Evolutionary conservation across 92 coral and sea anemone species (phyloP).

Genomic region (Porites evermanni): DNA sequence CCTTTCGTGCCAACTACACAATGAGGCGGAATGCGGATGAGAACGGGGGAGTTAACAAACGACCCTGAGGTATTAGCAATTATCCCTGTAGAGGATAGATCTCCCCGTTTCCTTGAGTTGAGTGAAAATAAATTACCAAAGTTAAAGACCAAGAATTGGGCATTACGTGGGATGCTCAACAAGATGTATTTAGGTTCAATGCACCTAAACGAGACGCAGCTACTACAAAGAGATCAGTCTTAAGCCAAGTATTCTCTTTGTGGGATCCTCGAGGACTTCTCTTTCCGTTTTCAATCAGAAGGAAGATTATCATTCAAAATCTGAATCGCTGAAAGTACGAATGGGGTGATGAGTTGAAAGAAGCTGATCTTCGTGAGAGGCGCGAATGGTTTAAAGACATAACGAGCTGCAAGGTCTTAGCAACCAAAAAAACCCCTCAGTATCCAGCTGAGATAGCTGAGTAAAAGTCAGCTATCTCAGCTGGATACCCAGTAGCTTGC

Average conservation of each 20-base stretch:
- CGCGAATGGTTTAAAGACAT: no score
- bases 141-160: conserved; percentile 18
- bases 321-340: no score
- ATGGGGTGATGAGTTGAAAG: no score
- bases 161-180: conserved; percentile 16
- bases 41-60: conserved; percentile 33
- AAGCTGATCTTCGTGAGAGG: no score
- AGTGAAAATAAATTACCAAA: conserved; percentile 38
- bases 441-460: no score
- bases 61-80: not conserved
- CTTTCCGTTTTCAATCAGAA: no score
- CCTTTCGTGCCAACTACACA: not conserved
- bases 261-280: conserved; percentile 41
- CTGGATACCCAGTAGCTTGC: no score
- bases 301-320: no score
- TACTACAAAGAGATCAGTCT: conserved; percentile 29
- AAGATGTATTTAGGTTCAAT: conserved; percentile 18
- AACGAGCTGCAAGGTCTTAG: no score
- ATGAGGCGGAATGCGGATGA: conserved; percentile 29
- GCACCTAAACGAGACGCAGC: conserved; percentile 27
- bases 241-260: conserved; percentile 35
- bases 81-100: conserved; percentile 14
- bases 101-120: conserved; percentile 47
- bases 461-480: no score
- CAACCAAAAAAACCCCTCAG: no score